phyloP scores from a whole-genome alignment of 2,888 invertebrate species.

The Acrobasis repandana region DNA sequence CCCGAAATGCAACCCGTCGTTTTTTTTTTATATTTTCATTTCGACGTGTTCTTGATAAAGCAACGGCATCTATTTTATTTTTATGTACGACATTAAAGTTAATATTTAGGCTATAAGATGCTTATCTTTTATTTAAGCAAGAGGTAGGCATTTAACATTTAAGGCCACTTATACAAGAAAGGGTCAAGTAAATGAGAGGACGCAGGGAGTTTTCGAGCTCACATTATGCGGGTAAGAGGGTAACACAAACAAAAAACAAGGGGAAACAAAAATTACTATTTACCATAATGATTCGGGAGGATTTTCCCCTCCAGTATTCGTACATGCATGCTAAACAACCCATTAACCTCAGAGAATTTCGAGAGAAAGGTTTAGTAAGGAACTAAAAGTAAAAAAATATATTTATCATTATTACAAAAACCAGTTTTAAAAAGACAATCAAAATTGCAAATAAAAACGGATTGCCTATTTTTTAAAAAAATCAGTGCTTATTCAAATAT shows the following conservation, averaged over 20 bases:
- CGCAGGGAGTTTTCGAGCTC: not conserved
- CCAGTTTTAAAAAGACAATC: no score
- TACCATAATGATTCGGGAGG: not conserved
- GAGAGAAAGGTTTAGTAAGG: not conserved
- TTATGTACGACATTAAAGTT: no score
- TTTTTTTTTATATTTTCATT: no score
- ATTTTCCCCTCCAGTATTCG: not conserved
- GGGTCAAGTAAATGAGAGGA: constrained; percentile 24
- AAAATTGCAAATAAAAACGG: no score
- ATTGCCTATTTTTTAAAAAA: no score
- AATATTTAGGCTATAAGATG: no score
- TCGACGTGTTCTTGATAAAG: no score
- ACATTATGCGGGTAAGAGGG: constrained; percentile 10
- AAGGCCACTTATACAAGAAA: constrained; percentile 15
- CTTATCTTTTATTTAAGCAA: not conserved
- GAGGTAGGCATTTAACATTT: not conserved
- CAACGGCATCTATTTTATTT: no score
- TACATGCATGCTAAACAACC: not conserved
- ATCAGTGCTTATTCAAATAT: no score
- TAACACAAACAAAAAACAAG: not conserved
- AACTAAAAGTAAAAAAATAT: not conserved
- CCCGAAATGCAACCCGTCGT: no score
- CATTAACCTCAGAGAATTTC: not conserved
- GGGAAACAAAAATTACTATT: not conserved
- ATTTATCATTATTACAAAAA: not conserved